These are phyloP conservation scores for Campoplex nolae DNA, from an alignment of 2,888 invertebrate species.

Conservation along the genomic window DNA sequence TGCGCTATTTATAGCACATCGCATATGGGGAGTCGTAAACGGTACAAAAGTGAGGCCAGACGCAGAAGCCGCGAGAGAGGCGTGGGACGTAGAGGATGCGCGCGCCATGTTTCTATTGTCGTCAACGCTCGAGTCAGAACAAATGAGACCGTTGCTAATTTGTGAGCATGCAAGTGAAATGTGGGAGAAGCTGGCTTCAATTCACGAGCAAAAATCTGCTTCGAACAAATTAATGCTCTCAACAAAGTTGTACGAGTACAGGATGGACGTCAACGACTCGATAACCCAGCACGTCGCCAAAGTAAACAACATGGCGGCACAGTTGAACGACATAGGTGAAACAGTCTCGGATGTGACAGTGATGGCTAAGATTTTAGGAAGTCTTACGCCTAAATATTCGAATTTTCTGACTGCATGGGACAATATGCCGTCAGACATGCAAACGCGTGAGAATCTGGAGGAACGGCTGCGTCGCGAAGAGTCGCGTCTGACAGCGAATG, in stretches of 20 bases:
- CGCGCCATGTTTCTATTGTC: slow-evolving; percentile 71
- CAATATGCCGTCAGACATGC: slow-evolving; percentile 56
- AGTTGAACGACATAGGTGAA: slow-evolving; percentile 73
- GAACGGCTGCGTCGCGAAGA: slow-evolving; percentile 71
- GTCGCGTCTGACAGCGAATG: slow-evolving; percentile 39
- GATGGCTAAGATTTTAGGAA: slow-evolving; percentile 73
- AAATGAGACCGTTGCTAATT: slow-evolving; percentile 67
- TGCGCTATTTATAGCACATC: slow-evolving; percentile 51
- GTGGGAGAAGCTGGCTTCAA: slow-evolving; percentile 66
- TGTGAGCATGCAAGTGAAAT: slow-evolving; percentile 71
- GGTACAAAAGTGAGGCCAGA: slow-evolving; percentile 42
- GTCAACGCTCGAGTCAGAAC: slow-evolving; percentile 65
- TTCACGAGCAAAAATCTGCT: slow-evolving; percentile 73
- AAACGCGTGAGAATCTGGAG: slow-evolving; percentile 66
- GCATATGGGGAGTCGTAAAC: slow-evolving; percentile 48
- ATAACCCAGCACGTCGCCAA: slow-evolving; percentile 69
- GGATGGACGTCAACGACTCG: slow-evolving; percentile 67
- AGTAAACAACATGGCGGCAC: slow-evolving; percentile 69
- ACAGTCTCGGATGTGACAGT: slow-evolving; percentile 62
- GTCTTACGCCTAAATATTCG: slow-evolving; percentile 71
- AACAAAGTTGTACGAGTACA: slow-evolving; percentile 70
- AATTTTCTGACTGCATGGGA: slow-evolving; percentile 72
- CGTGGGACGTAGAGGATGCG: slow-evolving; percentile 70
- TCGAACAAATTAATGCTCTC: slow-evolving; percentile 70
- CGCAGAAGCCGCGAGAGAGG: slow-evolving; percentile 32